A percentile compares a stretch with the other conserved stretches of the same genome.
Conservation (phyloP, 2,888 invertebrate genomes). For the Pollenia angustigena region DNA sequence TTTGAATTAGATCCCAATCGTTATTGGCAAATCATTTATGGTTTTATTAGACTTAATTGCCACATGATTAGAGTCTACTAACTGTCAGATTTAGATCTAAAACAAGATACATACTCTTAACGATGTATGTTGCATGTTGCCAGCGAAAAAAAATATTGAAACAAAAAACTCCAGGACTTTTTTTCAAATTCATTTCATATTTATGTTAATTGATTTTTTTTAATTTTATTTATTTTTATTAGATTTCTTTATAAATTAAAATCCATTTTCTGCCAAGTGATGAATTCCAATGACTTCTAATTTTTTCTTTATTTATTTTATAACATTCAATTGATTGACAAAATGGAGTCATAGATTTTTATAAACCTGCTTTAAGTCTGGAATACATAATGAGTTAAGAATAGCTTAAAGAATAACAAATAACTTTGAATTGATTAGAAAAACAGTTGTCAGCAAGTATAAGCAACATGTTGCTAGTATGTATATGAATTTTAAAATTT, state of each 20-base stretch:
- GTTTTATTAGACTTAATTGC: conserved; percentile 71
- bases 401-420: not conserved
- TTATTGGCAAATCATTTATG: conserved; percentile 73
- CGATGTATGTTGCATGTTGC: conserved; percentile 45
- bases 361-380: conserved; percentile 1
- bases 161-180: conserved; percentile 45
- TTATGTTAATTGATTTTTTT: conserved; percentile 68
- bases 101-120: conserved; percentile 53
- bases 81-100: conserved; percentile 71
- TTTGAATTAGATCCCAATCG: conserved; percentile 66
- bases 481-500: not conserved
- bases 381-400: conserved; percentile 49
- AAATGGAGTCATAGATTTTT: conserved; percentile 58
- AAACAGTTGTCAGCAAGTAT: not conserved
- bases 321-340: conserved; percentile 61
- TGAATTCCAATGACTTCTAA: not conserved
- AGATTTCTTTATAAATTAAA: conserved; percentile 33
- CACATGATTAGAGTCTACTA: conserved; percentile 72
- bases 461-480: conserved; percentile 16
- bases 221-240: conserved; percentile 17
- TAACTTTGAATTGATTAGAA: not conserved
- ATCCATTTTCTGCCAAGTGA: conserved; percentile 47
- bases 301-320: conserved; percentile 5
- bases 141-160: not conserved
- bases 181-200: conserved; percentile 63